Evolutionary conservation across 1,140 invertebrate genomes (phyloP), one percentile per base, ranked within the genome.

Genomic region (Rhizoglyphus robini): DNA sequence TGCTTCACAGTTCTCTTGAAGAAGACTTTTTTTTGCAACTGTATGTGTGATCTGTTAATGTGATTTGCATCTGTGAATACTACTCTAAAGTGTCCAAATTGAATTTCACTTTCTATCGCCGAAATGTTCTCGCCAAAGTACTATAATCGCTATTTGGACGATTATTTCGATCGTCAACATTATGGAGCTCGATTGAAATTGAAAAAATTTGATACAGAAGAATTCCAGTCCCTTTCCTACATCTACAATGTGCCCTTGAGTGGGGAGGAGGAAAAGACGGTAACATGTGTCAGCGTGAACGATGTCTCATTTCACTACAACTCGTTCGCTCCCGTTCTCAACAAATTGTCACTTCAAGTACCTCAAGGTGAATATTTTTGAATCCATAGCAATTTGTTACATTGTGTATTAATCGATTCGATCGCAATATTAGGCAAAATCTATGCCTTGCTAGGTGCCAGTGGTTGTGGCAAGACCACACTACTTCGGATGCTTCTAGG

Each of bases 401-500:
- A 8, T 20, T 25, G 31, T 47, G 36, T 58, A 13, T 25, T 51
- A 25, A 63, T 11, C 3, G 32, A 63, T 57, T 58, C 11, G 15
- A 5, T 41, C 30, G n/a, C n/a, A n/a, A n/a, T n/a, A n/a, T n/a
- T 11, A 63, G 61, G 63, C 13, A 2, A 27, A 36, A 70, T 70
- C 62, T 70, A 69, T 47, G 57, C 46, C 34, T 41, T 69, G 20
- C 38, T 69, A 11, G 69, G 69, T 5, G 46, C 69, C 2, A 63
- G 58, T 38, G 69, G 69, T 15, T 69, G 67, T 47, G 69, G 69
- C 15, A 69, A 69, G 32, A 69, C 67, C 2, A 63, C 69, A 2
- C 38, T 67, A 25, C 57, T 68, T 11, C 38, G 46, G 25, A 48
- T 47, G 18, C 46, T 69, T 30, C 18, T 68, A 3, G 69, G 69